Evolutionary conservation across 2,888 invertebrate genomes (phyloP).

Genomic region (Lithosia quadra): DNA sequence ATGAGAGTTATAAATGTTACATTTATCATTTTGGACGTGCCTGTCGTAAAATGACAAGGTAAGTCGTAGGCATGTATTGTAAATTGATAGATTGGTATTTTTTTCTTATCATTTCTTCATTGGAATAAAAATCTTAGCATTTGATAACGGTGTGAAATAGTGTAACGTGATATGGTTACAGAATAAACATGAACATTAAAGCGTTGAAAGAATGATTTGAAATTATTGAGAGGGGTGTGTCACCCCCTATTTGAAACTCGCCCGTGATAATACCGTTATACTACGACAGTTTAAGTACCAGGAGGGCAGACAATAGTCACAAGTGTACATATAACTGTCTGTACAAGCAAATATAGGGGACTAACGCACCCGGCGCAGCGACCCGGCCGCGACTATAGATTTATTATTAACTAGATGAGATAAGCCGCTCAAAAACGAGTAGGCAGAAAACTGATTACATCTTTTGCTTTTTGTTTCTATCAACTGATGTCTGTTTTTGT

Average conservation of each 20-base stretch:
- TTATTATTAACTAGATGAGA: slow-evolving; percentile 15
- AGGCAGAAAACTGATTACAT: neutral
- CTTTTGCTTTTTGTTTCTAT: slow-evolving; percentile 1
- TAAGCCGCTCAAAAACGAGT: slow-evolving; percentile 13
- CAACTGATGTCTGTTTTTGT: neutral
- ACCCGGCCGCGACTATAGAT: slow-evolving; percentile 37
- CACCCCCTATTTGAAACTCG: slow-evolving; percentile 62
- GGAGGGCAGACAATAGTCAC: slow-evolving; percentile 59
- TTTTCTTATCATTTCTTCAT: neutral
- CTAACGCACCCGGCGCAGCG: slow-evolving; percentile 27
- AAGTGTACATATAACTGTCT: slow-evolving; percentile 50
- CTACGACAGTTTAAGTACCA: slow-evolving; percentile 66
- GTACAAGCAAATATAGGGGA: slow-evolving; percentile 55
- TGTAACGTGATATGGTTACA: neutral
- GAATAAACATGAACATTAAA: slow-evolving; percentile 24
- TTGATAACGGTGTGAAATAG: neutral
- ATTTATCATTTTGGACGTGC: slow-evolving; percentile 14
- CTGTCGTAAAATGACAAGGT: slow-evolving; percentile 5
- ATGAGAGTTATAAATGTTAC: slow-evolving; percentile 19
- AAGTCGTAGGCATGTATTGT: neutral
- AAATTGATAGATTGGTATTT: neutral
- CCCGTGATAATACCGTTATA: slow-evolving; percentile 68
- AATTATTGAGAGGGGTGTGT: slow-evolving; percentile 65
- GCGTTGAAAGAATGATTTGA: slow-evolving; percentile 50
- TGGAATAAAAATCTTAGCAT: neutral